Percentiles rank a stretch among this genome's conserved stretches.
These are phyloP conservation scores for Pelochelys cantorii DNA, from an alignment of 2,797 vertebrate species.

Conservation along the genomic window DNA sequence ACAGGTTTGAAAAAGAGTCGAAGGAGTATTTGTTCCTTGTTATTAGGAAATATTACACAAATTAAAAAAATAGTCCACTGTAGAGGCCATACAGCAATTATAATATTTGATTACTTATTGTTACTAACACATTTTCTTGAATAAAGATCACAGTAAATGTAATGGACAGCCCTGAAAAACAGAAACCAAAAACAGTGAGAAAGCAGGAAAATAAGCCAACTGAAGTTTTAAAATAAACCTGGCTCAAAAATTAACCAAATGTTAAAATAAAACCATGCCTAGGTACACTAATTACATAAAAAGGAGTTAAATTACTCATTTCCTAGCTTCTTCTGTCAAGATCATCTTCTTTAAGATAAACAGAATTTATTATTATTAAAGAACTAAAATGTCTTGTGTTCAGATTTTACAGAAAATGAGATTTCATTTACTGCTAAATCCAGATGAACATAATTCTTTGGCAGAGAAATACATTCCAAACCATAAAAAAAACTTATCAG, in stretches of 20 bases:
- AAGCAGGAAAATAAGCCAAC: conserved; percentile 76
- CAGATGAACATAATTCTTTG: conserved; percentile 4
- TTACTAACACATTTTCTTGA: conserved; percentile 70
- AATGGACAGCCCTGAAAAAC: conserved; percentile 61
- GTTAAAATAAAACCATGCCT: conserved; percentile 76
- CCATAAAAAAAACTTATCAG: background rate
- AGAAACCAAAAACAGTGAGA: conserved; percentile 64
- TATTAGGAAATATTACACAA: conserved; percentile 68
- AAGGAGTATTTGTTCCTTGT: conserved; percentile 56
- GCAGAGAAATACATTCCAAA: background rate
- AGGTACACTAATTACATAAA: conserved; percentile 74
- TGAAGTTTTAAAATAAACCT: conserved; percentile 72
- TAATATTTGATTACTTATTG: conserved; percentile 58
- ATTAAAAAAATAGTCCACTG: conserved; percentile 67
- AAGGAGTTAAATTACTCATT: conserved; percentile 75
- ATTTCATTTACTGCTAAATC: conserved; percentile 60
- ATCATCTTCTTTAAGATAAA: conserved; percentile 74
- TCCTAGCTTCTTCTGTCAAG: conserved; percentile 76
- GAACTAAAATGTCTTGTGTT: conserved; percentile 56
- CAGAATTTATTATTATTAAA: conserved; percentile 67
- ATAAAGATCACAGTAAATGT: conserved; percentile 40
- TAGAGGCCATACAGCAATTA: conserved; percentile 67
- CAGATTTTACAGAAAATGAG: conserved; percentile 50
- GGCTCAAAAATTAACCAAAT: conserved; percentile 78
- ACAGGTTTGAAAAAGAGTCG: conserved; percentile 65